Percentiles rank a stretch among this genome's conserved stretches.
Conservation (phyloP, 2,888 invertebrate species). For the Odontomyia ornata region DNA sequence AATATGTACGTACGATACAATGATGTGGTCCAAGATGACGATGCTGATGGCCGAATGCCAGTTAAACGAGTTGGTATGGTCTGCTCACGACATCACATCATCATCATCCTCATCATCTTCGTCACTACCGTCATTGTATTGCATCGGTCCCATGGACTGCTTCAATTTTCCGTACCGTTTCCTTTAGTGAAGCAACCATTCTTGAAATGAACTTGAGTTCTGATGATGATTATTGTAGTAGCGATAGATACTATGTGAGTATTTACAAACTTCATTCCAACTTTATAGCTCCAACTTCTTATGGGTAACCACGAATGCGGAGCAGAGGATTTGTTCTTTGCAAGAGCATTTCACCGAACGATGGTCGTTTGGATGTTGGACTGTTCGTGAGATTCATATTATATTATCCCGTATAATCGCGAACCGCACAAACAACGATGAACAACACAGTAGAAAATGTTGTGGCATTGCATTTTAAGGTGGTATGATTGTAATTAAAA, state of each 20-base stretch:
- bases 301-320: background rate
- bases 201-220: background rate
- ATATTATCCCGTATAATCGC: constrained; percentile 1
- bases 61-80: constrained; percentile 16
- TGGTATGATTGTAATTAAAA: background rate
- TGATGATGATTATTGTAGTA: background rate
- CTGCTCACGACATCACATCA: constrained; percentile 15
- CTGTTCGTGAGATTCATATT: background rate
- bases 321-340: background rate
- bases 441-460: background rate
- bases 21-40: background rate
- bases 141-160: background rate
- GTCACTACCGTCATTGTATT: background rate
- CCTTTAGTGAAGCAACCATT: background rate
- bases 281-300: background rate
- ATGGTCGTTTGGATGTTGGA: background rate
- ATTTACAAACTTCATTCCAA: constrained; percentile 13
- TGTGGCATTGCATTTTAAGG: background rate
- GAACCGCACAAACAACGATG: background rate
- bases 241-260: background rate
- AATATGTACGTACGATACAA: background rate
- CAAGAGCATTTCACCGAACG: background rate
- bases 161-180: constrained; percentile 29
- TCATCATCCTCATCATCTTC: constrained; percentile 7
- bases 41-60: constrained; percentile 18